These are phyloP conservation scores for Oxyura jamaicensis DNA, from an alignment of 2,113 vertebrate species.

Conservation along the genomic window DNA sequence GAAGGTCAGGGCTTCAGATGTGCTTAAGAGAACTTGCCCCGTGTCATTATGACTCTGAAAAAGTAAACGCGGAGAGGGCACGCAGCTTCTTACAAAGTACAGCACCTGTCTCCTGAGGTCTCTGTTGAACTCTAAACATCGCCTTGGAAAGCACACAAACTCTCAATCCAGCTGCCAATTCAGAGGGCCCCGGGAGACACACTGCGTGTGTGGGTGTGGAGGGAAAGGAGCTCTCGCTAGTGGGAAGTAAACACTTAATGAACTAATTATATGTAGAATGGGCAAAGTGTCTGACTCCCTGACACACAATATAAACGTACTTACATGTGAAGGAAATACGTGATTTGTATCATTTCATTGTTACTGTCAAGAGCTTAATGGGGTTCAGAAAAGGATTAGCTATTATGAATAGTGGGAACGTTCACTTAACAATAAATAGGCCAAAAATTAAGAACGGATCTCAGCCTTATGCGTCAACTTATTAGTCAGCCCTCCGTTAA, in stretches of 20 bases:
- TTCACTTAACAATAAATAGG: neutral
- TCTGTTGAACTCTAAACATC: neutral
- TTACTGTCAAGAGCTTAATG: neutral
- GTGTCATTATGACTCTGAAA: neutral
- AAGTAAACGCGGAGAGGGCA: neutral
- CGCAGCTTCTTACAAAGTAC: neutral
- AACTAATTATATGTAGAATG: neutral
- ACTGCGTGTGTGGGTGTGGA: neutral
- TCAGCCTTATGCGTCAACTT: neutral
- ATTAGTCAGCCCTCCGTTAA: neutral
- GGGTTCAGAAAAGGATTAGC: neutral
- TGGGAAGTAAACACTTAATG: neutral
- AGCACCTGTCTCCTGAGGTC: neutral
- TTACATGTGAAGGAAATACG: neutral
- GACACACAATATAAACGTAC: neutral
- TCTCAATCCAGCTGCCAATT: neutral
- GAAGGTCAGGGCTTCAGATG: neutral
- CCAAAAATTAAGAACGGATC: neutral
- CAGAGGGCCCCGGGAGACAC: accelerated
- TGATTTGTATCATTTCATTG: neutral
- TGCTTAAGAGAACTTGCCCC: neutral
- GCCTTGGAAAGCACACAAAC: neutral
- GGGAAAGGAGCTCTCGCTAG: neutral
- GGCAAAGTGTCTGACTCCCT: neutral
- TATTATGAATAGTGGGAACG: neutral